Evolutionary conservation across 2,797 vertebrate species (phyloP).

Genomic region (Macroramphosus scolopax): DNA sequence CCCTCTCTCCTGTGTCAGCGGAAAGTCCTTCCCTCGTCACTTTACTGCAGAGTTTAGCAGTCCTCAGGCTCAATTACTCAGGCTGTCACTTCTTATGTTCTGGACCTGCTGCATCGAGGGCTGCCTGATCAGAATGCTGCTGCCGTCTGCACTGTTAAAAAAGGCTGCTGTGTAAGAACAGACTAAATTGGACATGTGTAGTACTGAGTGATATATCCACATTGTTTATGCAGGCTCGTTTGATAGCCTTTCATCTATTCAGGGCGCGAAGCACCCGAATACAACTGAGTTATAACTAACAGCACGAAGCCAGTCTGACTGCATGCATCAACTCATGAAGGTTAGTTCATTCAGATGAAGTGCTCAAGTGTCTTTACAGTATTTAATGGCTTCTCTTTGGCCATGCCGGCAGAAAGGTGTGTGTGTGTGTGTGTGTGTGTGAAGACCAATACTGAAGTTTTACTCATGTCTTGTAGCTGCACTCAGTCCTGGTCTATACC

Average conservation of each 20-base stretch:
- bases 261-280: too few relatives aligned
- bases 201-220: conserved; percentile 42
- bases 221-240: conserved; percentile 27
- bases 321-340: too few relatives aligned
- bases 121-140: conserved; percentile 50
- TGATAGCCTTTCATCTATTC: background rate
- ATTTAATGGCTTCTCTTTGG: too few relatives aligned
- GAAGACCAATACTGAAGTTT: too few relatives aligned
- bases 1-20: conserved; percentile 45
- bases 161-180: conserved; percentile 13
- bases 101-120: conserved; percentile 17
- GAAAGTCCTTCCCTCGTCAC: conserved; percentile 45
- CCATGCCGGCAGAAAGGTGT: too few relatives aligned
- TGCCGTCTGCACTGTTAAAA: conserved; percentile 27
- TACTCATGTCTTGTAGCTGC: too few relatives aligned
- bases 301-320: too few relatives aligned
- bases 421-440: too few relatives aligned
- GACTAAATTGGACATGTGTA: conserved; percentile 14
- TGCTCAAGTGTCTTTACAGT: too few relatives aligned
- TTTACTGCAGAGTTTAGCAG: conserved; percentile 50
- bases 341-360: too few relatives aligned
- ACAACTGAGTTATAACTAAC: too few relatives aligned
- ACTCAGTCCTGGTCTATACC: too few relatives aligned
- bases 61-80: conserved; percentile 40
- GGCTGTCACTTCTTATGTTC: conserved; percentile 42